Percentiles rank a stretch among this genome's conserved stretches.
Conservation (phyloP, 2,888 invertebrate genomes). For the Heliconius cydno region DNA sequence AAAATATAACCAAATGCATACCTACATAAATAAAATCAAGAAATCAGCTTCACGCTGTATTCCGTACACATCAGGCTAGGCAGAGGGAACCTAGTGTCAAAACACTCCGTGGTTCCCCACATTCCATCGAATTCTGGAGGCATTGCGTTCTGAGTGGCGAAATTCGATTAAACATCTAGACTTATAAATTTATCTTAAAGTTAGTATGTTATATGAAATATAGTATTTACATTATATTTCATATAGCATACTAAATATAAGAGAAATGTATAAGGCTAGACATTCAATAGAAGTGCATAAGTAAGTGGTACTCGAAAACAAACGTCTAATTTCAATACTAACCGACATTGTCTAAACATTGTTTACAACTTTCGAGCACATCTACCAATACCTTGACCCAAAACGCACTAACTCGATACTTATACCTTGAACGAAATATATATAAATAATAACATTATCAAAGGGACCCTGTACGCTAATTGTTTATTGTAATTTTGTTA, state of each 20-base stretch:
- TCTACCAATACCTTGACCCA: slow-evolving; percentile 64
- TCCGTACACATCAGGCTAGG: too few species aligned
- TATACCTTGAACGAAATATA: slow-evolving; percentile 51
- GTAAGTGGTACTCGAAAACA: slow-evolving; percentile 24
- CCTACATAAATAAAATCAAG: too few species aligned
- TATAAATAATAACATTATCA: slow-evolving; percentile 51
- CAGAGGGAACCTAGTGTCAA: too few species aligned
- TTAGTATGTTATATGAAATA: too few species aligned
- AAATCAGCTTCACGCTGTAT: too few species aligned
- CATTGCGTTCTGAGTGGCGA: too few species aligned
- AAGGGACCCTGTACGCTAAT: slow-evolving; percentile 38
- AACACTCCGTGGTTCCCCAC: too few species aligned
- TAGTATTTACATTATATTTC: too few species aligned
- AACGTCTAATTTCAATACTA: slow-evolving; percentile 54
- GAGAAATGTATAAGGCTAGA: slow-evolving; percentile 12
- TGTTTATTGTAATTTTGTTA: slow-evolving; percentile 27
- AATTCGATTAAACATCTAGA: too few species aligned
- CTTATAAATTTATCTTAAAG: too few species aligned
- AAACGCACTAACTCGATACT: slow-evolving; percentile 54
- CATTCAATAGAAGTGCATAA: slow-evolving; percentile 4
- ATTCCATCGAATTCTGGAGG: too few species aligned
- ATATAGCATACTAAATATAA: not conserved
- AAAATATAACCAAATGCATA: too few species aligned
- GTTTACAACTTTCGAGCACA: slow-evolving; percentile 67
- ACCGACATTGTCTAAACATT: slow-evolving; percentile 59